Conservation (phyloP, 2,113 vertebrate species). For the Sorex fumeus region DNA sequence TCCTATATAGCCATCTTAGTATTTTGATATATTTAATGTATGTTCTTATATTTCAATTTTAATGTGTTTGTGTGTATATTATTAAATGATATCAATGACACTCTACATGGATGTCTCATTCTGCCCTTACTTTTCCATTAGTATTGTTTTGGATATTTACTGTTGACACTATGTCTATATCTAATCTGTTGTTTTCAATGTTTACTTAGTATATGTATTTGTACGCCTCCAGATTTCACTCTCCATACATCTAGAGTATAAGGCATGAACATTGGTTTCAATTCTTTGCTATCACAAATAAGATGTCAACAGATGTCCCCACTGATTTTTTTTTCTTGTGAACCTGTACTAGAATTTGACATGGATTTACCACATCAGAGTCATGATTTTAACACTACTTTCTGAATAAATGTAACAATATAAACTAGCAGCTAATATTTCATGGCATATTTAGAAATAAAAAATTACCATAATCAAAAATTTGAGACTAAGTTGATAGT, state of each 20-base stretch:
- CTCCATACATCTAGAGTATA: neutral
- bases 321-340: neutral
- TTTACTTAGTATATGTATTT: neutral
- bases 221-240: neutral
- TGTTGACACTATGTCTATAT: neutral
- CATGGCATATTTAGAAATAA: neutral
- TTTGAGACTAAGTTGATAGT: too few relatives aligned
- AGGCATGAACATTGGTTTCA: neutral
- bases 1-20: neutral
- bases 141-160: neutral
- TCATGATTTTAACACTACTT: neutral
- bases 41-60: neutral
- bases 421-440: neutral
- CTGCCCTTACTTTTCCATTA: neutral
- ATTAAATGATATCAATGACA: slow-evolving; percentile 8
- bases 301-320: neutral
- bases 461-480: neutral
- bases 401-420: too few relatives aligned
- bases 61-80: neutral
- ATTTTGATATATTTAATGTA: neutral
- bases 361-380: neutral
- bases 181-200: neutral
- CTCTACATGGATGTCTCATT: neutral
- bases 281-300: neutral
- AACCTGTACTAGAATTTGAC: neutral